A percentile compares a stretch with the other conserved stretches of the same genome.
Evolutionary conservation across 2,888 invertebrate genomes (phyloP).

Genomic region (Kryphioiulus occultus): DNA sequence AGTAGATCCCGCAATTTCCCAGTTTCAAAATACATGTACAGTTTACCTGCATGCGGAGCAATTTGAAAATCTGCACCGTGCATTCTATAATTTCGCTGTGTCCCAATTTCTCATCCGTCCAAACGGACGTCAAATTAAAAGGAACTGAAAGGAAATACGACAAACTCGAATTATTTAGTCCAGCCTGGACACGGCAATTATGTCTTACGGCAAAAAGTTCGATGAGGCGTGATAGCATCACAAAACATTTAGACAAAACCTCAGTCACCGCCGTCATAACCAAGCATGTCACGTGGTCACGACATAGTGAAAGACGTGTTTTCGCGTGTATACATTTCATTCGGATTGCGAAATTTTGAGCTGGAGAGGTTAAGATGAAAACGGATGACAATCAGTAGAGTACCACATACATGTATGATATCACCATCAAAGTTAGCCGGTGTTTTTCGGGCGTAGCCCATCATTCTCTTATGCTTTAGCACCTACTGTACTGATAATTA

Average conservation of each 20-base stretch:
- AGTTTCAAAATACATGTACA: not conserved
- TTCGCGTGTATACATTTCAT: not conserved
- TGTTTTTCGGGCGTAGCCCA: not conserved
- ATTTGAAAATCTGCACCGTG: conserved; percentile 5
- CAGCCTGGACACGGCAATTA: not conserved
- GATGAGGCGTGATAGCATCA: not conserved
- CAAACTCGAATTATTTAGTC: not conserved
- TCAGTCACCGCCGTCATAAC: not conserved
- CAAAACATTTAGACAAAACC: not conserved
- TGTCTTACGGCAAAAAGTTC: not conserved
- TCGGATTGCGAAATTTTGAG: not conserved
- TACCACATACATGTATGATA: not conserved
- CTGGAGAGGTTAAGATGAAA: too few relatives aligned
- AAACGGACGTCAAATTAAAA: not conserved
- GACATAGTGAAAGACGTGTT: not conserved
- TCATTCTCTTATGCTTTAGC: not conserved
- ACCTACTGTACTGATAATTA: conserved; percentile 14
- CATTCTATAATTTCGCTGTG: not conserved
- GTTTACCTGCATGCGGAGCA: too few relatives aligned
- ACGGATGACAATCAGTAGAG: not conserved
- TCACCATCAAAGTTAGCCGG: not conserved
- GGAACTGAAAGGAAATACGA: not conserved
- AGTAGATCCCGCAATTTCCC: conserved; percentile 16
- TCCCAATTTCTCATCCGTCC: not conserved
- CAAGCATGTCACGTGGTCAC: not conserved